phyloP scores from a whole-genome alignment of 2,113 vertebrate genomes.

The Macrotis lagotis region DNA sequence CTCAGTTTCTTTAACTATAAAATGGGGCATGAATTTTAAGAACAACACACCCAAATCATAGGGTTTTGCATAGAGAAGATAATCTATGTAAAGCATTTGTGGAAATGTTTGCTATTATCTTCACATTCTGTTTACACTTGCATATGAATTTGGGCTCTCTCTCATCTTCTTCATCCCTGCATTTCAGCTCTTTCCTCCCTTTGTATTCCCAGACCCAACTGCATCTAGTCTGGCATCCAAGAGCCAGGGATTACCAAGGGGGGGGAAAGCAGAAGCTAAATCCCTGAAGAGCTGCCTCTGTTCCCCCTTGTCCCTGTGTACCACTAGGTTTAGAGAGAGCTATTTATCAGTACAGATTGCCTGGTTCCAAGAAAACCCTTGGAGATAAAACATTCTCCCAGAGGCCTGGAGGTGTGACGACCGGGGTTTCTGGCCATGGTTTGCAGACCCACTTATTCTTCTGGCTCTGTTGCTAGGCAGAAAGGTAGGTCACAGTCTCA shows the following conservation, averaged over 20 bases:
- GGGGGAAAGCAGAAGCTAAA: neutral
- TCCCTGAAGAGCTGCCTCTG: rapidly evolving
- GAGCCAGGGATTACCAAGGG: neutral
- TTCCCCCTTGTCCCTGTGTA: neutral
- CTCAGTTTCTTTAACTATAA: neutral
- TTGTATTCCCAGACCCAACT: neutral
- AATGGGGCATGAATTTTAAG: neutral
- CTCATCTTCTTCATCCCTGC: neutral
- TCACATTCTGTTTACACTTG: neutral
- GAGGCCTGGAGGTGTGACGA: neutral
- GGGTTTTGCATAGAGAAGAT: neutral
- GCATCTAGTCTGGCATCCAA: neutral
- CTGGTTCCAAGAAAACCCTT: neutral
- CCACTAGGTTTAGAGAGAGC: neutral
- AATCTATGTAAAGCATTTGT: neutral
- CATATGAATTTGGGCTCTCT: neutral
- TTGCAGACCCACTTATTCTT: neutral
- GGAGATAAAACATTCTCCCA: neutral
- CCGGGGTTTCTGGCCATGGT: neutral
- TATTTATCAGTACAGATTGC: neutral
- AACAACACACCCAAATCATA: neutral
- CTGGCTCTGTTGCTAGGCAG: conserved; percentile 2
- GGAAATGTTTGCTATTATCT: neutral
- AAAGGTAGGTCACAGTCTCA: rapidly evolving
- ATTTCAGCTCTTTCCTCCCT: neutral